These are phyloP conservation scores for Drosophila stalkeri DNA, from an alignment of 2,888 invertebrate genomes.

Conservation along the genomic window DNA sequence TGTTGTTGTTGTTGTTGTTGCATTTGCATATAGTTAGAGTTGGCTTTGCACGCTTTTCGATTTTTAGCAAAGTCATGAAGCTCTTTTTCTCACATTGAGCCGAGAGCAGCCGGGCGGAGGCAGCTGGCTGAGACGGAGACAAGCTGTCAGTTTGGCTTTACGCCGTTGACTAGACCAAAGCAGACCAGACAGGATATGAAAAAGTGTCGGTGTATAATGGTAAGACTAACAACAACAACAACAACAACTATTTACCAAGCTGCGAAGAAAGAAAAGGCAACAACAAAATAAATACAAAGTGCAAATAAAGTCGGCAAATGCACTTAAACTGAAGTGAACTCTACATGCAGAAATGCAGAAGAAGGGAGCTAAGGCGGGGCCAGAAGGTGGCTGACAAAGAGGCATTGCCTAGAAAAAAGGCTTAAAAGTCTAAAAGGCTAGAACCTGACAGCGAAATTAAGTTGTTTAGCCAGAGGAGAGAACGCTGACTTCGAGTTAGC, in stretches of 20 bases:
- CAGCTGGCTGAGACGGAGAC: conserved; percentile 31
- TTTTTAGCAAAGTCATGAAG: conserved; percentile 76
- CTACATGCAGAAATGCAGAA: conserved; percentile 36
- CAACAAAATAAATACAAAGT: conserved; percentile 68
- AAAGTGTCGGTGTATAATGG: conserved; percentile 78
- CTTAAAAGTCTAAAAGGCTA: conserved; percentile 40
- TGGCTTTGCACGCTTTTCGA: conserved; percentile 71
- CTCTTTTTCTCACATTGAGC: conserved; percentile 67
- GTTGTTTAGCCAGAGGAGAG: conserved; percentile 52
- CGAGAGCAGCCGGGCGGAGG: not conserved
- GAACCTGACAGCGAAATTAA: conserved; percentile 59
- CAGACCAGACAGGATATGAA: conserved; percentile 78
- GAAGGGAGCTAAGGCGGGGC: not conserved
- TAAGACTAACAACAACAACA: conserved; percentile 57
- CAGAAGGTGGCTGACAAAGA: not conserved
- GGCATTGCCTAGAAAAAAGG: conserved; percentile 40
- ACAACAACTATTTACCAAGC: conserved; percentile 46
- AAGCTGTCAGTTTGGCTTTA: conserved; percentile 68
- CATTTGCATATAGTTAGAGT: conserved; percentile 63
- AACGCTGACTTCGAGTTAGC: conserved; percentile 19
- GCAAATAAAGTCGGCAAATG: conserved; percentile 77
- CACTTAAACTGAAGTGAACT: conserved; percentile 81
- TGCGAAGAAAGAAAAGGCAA: conserved; percentile 37
- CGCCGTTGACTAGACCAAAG: conserved; percentile 60
- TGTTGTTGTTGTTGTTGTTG: conserved; percentile 18